Base-by-base conservation (phyloP, 2,888 invertebrate genomes). In the Noctuana brunneofusca region DNA sequence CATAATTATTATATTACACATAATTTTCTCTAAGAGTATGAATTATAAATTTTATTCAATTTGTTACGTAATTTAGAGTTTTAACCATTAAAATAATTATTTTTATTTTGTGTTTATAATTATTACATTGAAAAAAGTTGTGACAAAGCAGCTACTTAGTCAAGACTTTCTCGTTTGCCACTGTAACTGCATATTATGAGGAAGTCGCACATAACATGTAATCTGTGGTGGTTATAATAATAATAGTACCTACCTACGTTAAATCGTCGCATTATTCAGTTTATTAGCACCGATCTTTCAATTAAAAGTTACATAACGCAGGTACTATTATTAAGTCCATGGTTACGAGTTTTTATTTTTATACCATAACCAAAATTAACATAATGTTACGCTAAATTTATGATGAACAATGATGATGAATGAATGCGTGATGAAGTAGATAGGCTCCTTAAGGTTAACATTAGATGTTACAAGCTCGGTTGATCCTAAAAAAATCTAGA, bases 171-270 rank as follows among this genome's bases (percentile, higher is more conserved):
- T 27, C 32, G 32, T 49, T 49, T 14, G 27, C 49, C 14, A 27
- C 27, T 49, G 49, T 27, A 49, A 49, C 49, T 27, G 12, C 22
- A n/a, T n/a, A n/a, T 48, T 38, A 38, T 38, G 16, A 27, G 30
- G 16, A 50, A 27, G 30, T 48, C 48, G n/a, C 48, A 48, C 22
- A 48, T 48, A n/a, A 48, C 48, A 20, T 46, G 46, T 48, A 48
- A 22, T 22, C 48, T 22, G 6, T 20, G 22, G 22, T 22, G 12
- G 5, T 48, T 48, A 24, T 24, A 12, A 18, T 48, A 24, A 24
- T 48, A 48, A 24, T 24, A n/a, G 4, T 24, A 24, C 22, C 12
- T 49, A 49, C 11, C n/a, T 24, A 24, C 12, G 16, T 16, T 41
- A 24, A 24, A 24, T 20, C 24, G 48, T 24, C 1, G 48, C n/a